phyloP scores from a whole-genome alignment of 2,113 vertebrate species.

The human (Homo sapiens) region DNA sequence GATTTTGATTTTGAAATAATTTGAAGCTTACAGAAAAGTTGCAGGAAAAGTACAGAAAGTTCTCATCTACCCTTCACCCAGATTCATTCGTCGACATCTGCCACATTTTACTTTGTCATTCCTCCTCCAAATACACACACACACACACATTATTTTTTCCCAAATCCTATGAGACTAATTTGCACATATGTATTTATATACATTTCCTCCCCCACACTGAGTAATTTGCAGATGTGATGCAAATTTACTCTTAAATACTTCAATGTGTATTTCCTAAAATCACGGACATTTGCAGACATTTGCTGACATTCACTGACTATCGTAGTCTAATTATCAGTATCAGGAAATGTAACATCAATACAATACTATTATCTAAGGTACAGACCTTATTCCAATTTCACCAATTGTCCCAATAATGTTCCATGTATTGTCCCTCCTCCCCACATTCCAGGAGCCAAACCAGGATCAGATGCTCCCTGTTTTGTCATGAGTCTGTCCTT shows the following conservation, averaged over 20 bases:
- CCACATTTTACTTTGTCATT: neutral
- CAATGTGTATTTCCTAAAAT: neutral
- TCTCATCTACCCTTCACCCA: neutral
- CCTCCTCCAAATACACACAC: neutral
- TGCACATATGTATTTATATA: neutral
- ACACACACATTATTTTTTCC: neutral
- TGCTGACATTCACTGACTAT: no score
- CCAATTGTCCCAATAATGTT: neutral
- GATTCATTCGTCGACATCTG: neutral
- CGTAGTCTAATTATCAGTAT: neutral
- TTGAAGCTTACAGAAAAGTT: neutral
- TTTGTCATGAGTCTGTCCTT: neutral
- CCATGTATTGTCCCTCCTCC: no score
- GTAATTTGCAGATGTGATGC: neutral
- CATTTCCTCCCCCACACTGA: neutral
- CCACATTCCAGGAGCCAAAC: neutral
- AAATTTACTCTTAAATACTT: neutral
- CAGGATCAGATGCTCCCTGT: neutral
- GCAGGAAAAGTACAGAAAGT: neutral
- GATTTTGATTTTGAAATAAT: neutral
- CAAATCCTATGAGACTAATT: neutral
- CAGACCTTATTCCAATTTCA: neutral
- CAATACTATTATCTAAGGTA: neutral
- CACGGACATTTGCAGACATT: neutral
- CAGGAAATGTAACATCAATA: neutral